Percentiles rank a stretch among this genome's conserved stretches.
Evolutionary conservation across 1,140 invertebrate genomes (phyloP).

Genomic region (Euglossa dilemma): DNA sequence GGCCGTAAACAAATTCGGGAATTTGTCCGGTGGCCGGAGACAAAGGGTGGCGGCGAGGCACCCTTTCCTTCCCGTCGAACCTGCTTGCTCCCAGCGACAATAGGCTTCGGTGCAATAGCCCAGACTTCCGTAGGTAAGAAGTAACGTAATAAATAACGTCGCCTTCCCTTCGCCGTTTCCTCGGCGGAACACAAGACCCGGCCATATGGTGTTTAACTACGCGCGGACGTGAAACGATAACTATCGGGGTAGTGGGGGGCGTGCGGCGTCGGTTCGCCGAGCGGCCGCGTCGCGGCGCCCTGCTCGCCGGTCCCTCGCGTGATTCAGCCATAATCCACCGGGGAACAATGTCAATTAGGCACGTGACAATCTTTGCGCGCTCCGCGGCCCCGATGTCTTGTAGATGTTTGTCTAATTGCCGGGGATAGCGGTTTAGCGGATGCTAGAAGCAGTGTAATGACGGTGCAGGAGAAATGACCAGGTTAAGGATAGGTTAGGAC

Average conservation of each 20-base stretch:
- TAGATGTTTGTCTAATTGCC: not conserved
- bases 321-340: not conserved
- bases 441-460: not conserved
- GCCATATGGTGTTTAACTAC: conserved; percentile 68
- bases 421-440: not conserved
- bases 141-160: conserved; percentile 67
- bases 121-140: conserved; percentile 66
- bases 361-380: not conserved
- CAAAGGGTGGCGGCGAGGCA: not conserved
- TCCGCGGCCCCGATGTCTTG: not conserved
- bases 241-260: conserved; percentile 56
- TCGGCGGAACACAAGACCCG: conserved; percentile 56
- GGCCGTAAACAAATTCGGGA: conserved; percentile 26
- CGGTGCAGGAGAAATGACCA: not conserved
- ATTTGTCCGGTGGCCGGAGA: conserved; percentile 6
- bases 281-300: not conserved
- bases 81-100: conserved; percentile 50
- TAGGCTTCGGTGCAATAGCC: conserved; percentile 63
- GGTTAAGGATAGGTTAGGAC: not conserved
- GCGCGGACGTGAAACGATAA: conserved; percentile 62
- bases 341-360: conserved; percentile 31
- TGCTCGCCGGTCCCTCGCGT: not conserved
- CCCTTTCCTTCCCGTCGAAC: conserved; percentile 17
- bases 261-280: conserved; percentile 33
- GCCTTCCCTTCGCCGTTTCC: conserved; percentile 58